These are phyloP conservation scores for Dryobates pubescens DNA, from an alignment of 2,797 vertebrate genomes.

Conservation along the genomic window DNA sequence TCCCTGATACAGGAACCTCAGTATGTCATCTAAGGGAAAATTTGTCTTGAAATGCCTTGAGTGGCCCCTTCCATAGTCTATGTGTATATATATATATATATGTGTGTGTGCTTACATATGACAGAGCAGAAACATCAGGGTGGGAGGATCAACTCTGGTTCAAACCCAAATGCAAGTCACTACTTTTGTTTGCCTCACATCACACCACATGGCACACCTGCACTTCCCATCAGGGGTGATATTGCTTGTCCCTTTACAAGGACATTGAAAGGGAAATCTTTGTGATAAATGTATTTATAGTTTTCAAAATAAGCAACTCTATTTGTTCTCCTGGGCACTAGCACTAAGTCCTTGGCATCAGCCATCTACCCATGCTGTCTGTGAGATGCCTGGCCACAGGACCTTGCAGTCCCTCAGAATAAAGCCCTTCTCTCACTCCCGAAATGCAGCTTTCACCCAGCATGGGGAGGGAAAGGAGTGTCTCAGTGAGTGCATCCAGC, in stretches of 20 bases:
- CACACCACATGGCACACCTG: rapidly evolving
- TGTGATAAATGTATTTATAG: not conserved
- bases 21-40: not conserved
- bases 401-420: not conserved
- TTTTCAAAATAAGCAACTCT: not conserved
- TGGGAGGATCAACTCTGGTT: not conserved
- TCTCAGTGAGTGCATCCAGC: not conserved
- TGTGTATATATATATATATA: too few relatives aligned
- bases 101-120: too few relatives aligned
- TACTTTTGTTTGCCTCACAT: not conserved
- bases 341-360: rapidly evolving
- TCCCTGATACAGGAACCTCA: rapidly evolving
- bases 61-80: not conserved
- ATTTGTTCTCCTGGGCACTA: not conserved
- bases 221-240: rapidly evolving
- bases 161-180: not conserved
- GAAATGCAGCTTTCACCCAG: not conserved
- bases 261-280: not conserved
- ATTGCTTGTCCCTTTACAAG: not conserved
- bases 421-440: rapidly evolving
- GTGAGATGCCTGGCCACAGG: rapidly evolving
- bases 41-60: not conserved
- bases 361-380: rapidly evolving
- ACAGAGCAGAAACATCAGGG: not conserved
- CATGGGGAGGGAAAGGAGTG: rapidly evolving